These are phyloP conservation scores for Netelia virgata DNA, from an alignment of 2,888 invertebrate genomes.

Conservation along the genomic window DNA sequence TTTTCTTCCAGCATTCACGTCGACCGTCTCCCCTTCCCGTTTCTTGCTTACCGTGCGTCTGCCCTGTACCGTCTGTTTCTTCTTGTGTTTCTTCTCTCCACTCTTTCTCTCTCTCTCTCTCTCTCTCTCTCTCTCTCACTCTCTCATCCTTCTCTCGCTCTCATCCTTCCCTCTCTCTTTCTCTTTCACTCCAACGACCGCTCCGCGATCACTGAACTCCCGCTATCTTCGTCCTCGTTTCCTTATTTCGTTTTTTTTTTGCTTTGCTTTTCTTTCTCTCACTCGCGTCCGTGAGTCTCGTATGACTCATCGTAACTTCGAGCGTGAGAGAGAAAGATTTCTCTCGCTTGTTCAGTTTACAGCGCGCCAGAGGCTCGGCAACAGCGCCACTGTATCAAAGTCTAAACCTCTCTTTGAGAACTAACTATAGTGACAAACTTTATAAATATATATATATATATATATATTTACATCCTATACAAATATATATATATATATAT, in stretches of 20 bases:
- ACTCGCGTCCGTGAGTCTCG: constrained; percentile 18
- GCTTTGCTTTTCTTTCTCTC: constrained; percentile 6
- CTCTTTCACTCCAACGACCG: constrained; percentile 9
- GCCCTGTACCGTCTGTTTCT: too few relatives aligned
- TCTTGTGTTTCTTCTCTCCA: too few relatives aligned
- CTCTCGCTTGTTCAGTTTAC: constrained; percentile 50
- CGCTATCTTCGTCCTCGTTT: constrained; percentile 27
- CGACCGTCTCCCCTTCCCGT: too few relatives aligned
- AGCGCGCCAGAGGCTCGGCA: constrained; percentile 47
- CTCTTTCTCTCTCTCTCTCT: background rate
- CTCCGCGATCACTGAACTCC: constrained; percentile 57
- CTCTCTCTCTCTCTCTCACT: constrained; percentile 35
- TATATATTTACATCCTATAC: background rate
- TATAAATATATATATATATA: background rate
- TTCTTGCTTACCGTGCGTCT: too few relatives aligned
- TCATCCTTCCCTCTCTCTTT: constrained; percentile 7
- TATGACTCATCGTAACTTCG: constrained; percentile 52
- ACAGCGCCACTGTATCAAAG: constrained; percentile 45
- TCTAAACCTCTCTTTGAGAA: constrained; percentile 1
- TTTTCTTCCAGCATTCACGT: too few relatives aligned
- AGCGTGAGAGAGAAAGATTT: constrained; percentile 32
- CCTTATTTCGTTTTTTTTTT: constrained; percentile 10
- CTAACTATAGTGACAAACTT: background rate
- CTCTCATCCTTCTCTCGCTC: constrained; percentile 7
- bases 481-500: background rate